Conservation (phyloP, 2,797 vertebrate genomes). For the Pipistrellus nathusii region DNA sequence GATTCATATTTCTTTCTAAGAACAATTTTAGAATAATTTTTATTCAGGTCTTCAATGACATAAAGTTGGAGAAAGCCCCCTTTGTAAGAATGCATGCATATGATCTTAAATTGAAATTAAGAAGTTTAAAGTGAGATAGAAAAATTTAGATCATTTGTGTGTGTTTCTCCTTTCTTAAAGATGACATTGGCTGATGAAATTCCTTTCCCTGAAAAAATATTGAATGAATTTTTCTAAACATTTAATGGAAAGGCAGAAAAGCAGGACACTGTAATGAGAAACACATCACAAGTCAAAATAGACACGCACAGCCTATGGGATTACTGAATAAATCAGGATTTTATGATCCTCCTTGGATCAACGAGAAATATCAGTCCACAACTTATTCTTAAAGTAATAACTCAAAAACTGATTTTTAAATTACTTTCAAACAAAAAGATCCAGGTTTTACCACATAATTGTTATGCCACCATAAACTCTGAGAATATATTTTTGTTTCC, state of each 20-base stretch:
- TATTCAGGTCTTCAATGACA: slow-evolving; percentile 44
- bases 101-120: background rate
- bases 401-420: slow-evolving; percentile 20
- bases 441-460: background rate
- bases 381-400: slow-evolving; percentile 41
- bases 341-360: background rate
- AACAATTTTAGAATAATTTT: slow-evolving; percentile 42
- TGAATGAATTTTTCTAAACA: slow-evolving; percentile 32
- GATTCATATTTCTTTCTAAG: slow-evolving; percentile 46
- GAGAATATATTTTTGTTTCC: background rate
- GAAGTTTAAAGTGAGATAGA: slow-evolving; percentile 42
- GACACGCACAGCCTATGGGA: background rate
- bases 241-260: slow-evolving; percentile 35
- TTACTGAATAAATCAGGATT: slow-evolving; percentile 12
- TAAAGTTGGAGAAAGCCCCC: background rate
- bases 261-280: background rate
- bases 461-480: background rate
- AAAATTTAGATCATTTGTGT: slow-evolving; percentile 9
- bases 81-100: background rate
- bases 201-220: slow-evolving; percentile 11
- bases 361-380: background rate
- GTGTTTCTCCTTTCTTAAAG: slow-evolving; percentile 12
- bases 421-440: slow-evolving; percentile 33
- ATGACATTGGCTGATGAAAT: background rate
- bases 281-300: slow-evolving; percentile 7